Conservation (phyloP, 2,113 vertebrate species). For the Brachyhypopomus gauderio region DNA sequence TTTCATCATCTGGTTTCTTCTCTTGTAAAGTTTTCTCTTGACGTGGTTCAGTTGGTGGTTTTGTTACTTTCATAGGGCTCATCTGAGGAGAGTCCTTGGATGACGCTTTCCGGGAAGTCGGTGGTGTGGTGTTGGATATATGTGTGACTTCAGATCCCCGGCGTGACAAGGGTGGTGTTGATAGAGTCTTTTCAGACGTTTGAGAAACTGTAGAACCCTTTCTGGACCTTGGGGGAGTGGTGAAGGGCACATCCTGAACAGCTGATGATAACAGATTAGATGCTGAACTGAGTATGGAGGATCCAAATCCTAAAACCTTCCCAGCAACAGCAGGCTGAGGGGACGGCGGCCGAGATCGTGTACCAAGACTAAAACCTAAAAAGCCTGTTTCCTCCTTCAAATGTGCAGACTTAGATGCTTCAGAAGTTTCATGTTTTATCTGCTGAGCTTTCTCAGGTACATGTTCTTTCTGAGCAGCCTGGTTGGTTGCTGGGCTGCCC, state of each 20-base stretch:
- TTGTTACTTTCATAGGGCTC: conserved; percentile 11
- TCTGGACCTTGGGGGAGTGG: conserved; percentile 62
- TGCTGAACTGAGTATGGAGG: conserved; percentile 75
- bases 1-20: conserved; percentile 38
- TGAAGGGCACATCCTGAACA: conserved; percentile 69
- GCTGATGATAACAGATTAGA: conserved; percentile 73
- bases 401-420: conserved; percentile 61
- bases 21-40: conserved; percentile 57
- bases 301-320: conserved; percentile 75
- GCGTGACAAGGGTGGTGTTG: conserved; percentile 45
- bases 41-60: conserved; percentile 19
- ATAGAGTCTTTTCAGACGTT: conserved; percentile 51
- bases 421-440: conserved; percentile 64
- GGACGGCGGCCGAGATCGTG: conserved; percentile 46
- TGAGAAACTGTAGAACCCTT: conserved; percentile 69
- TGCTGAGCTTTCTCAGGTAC: conserved; percentile 52
- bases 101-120: neutral
- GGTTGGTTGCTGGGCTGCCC: neutral
- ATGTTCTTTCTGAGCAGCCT: conserved; percentile 56
- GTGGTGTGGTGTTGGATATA: neutral
- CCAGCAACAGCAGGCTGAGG: conserved; percentile 61
- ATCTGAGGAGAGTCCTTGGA: neutral
- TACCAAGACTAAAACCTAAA: conserved; percentile 79
- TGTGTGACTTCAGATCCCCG: conserved; percentile 52
- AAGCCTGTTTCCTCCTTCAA: conserved; percentile 72